These are phyloP conservation scores for Apantesis nais DNA, from an alignment of 2,888 invertebrate species.

Conservation along the genomic window DNA sequence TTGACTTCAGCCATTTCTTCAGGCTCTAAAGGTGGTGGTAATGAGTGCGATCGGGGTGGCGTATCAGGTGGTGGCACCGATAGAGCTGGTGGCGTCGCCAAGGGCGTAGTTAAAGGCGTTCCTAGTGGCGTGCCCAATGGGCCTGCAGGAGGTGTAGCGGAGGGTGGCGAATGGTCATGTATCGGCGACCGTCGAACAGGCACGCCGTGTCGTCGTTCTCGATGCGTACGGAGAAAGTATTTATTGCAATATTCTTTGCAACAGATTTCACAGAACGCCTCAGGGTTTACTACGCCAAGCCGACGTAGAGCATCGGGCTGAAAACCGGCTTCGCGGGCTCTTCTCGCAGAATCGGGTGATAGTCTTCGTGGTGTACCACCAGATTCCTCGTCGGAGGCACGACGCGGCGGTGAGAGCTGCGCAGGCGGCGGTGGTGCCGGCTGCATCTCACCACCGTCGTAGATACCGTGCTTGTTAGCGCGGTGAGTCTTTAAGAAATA, in stretches of 20 bases:
- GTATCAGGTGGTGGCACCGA: slow-evolving; percentile 91
- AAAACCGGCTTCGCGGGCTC: slow-evolving; percentile 90
- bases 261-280: slow-evolving; percentile 97
- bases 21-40: slow-evolving; percentile 67
- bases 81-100: slow-evolving; percentile 86
- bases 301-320: slow-evolving; percentile 90
- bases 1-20: slow-evolving; percentile 79
- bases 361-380: slow-evolving; percentile 85
- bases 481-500: slow-evolving; percentile 99
- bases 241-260: slow-evolving; percentile 97
- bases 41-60: slow-evolving; percentile 66
- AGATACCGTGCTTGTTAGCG: slow-evolving; percentile 98
- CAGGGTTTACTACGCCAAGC: slow-evolving; percentile 93
- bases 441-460: slow-evolving; percentile 83
- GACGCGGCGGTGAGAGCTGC: slow-evolving; percentile 80
- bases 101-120: slow-evolving; percentile 87
- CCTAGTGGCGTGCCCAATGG: slow-evolving; percentile 48
- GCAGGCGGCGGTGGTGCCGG: slow-evolving; percentile 71
- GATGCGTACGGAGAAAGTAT: slow-evolving; percentile 96
- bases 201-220: slow-evolving; percentile 96
- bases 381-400: slow-evolving; percentile 78
- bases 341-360: slow-evolving; percentile 86
- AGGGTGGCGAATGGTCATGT: slow-evolving; percentile 80
- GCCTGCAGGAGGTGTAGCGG: slow-evolving; percentile 66
- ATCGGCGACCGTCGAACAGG: slow-evolving; percentile 72